Conservation (phyloP, 1,140 invertebrate genomes). For the Atopsyche davidsoni region DNA sequence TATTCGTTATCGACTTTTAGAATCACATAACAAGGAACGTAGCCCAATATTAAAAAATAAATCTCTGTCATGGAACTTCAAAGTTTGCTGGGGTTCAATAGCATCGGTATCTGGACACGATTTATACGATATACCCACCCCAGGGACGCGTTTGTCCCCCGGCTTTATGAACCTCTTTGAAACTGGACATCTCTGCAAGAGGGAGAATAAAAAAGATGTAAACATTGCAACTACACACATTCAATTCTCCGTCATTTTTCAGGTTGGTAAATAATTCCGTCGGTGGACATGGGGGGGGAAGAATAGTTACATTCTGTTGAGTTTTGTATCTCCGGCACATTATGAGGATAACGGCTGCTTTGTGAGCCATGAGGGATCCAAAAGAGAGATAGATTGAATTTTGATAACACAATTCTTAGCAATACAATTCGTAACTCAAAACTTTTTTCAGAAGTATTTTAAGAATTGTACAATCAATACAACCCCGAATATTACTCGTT, state of each 20-base stretch:
- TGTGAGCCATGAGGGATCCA: too few relatives aligned
- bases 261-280: slow-evolving; percentile 54
- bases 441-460: too few relatives aligned
- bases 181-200: slow-evolving; percentile 42
- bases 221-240: slow-evolving; percentile 53
- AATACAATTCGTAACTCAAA: too few relatives aligned
- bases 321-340: slow-evolving; percentile 20
- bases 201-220: slow-evolving; percentile 49
- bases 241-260: slow-evolving; percentile 54
- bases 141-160: slow-evolving; percentile 50
- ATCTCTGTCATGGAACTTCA: slow-evolving; percentile 20
- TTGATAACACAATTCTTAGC: too few relatives aligned
- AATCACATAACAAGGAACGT: not conserved
- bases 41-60: slow-evolving; percentile 15
- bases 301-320: slow-evolving; percentile 6
- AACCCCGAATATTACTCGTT: too few relatives aligned
- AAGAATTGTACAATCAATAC: too few relatives aligned
- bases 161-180: slow-evolving; percentile 50
- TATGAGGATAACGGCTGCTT: too few relatives aligned
- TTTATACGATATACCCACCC: slow-evolving; percentile 49
- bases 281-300: slow-evolving; percentile 13
- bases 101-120: slow-evolving; percentile 36
- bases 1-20: too few relatives aligned
- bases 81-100: slow-evolving; percentile 19
- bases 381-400: too few relatives aligned